Evolutionary conservation across 2,797 vertebrate species (phyloP).

Genomic region (Antennarius maculatus): DNA sequence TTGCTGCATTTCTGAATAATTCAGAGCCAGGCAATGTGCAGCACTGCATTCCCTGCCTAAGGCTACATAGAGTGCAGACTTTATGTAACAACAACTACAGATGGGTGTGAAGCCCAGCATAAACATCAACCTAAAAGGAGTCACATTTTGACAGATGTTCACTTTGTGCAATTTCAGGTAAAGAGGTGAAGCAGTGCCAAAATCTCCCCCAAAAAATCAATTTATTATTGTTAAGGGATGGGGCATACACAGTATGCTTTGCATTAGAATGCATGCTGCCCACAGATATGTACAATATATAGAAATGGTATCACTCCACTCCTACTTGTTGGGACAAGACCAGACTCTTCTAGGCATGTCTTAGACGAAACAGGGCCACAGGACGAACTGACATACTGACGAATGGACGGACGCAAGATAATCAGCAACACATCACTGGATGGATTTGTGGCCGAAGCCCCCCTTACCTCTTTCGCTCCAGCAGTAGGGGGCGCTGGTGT

Average conservation of each 20-base stretch:
- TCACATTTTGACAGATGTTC: conserved; percentile 9
- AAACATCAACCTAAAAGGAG: conserved; percentile 22
- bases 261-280: conserved; percentile 13
- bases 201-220: neutral
- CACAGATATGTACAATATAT: conserved; percentile 8
- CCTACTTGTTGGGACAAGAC: conserved; percentile 16
- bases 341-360: conserved; percentile 32
- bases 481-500: conserved; percentile 79
- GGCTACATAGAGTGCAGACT: conserved; percentile 49
- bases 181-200: conserved; percentile 4
- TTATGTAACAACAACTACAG: conserved; percentile 56
- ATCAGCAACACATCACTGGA: conserved; percentile 51
- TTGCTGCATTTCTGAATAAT: conserved; percentile 71
- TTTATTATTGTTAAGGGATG: conserved; percentile 7
- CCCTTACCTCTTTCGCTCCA: conserved; percentile 88
- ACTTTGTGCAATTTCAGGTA: conserved; percentile 1
- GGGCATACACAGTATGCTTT: conserved; percentile 1
- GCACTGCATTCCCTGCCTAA: conserved; percentile 39
- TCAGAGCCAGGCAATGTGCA: conserved; percentile 58
- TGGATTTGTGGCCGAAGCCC: conserved; percentile 52
- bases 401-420: conserved; percentile 8
- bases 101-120: conserved; percentile 28
- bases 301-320: neutral
- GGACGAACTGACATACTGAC: conserved; percentile 64
- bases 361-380: conserved; percentile 57